Percentiles rank a stretch among this genome's conserved stretches.
These are phyloP conservation scores for Reticulitermes speratus DNA, from an alignment of 1,140 invertebrate species.

Conservation along the genomic window DNA sequence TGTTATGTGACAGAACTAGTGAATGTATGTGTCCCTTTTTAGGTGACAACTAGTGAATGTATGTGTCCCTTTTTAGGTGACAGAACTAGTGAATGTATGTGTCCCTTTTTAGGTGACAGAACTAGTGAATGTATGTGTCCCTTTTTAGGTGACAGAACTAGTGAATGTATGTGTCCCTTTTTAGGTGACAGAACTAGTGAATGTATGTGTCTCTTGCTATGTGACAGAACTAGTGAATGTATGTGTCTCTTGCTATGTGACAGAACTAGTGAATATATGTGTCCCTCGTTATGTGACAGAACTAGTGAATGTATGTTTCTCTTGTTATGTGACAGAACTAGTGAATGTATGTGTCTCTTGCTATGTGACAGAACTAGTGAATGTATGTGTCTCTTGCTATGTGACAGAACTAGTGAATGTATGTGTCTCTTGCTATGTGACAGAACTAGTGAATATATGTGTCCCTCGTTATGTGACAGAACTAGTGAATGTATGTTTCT, in stretches of 20 bases:
- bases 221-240: conserved; percentile 37
- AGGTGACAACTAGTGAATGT: conserved; percentile 38
- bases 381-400: conserved; percentile 24
- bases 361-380: conserved; percentile 37
- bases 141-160: conserved; percentile 37
- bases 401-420: conserved; percentile 36
- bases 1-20: conserved; percentile 38
- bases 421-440: conserved; percentile 33
- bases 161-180: background rate
- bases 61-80: conserved; percentile 34
- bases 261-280: no score
- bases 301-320: conserved; percentile 25
- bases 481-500: no score
- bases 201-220: conserved; percentile 25
- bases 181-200: conserved; percentile 38
- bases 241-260: conserved; percentile 32
- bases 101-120: conserved; percentile 35
- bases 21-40: conserved; percentile 6
- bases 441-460: conserved; percentile 36
- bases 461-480: conserved; percentile 35
- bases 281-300: conserved; percentile 36
- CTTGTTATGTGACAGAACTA: conserved; percentile 37
- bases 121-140: conserved; percentile 26
- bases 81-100: conserved; percentile 33
- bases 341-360: background rate